Evolutionary conservation across 2,888 invertebrate species (phyloP), one percentile per base, ranked within the genome.

Genomic region (Leuctra nigra): DNA sequence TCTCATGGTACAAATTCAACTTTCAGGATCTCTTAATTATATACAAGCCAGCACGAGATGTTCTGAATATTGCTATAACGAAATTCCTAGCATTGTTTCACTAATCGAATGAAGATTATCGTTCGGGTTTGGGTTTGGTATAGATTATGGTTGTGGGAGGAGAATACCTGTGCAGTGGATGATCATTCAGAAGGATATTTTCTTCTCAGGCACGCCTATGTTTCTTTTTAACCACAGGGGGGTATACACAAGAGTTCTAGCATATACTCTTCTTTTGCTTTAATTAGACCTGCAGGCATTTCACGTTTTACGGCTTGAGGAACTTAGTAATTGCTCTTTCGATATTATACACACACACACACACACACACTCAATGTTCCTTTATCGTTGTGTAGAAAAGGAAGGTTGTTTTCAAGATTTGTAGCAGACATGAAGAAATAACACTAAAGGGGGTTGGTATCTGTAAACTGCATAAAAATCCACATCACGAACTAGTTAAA

Each of bases 201-300:
- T 6, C 18, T 50, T 50, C 50, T 50, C 50, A 50, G 50, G 35
- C 33, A 50, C 50, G 50, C 50, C 50, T 50, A 33, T 50, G 22
- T 35, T 35, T 33, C 50, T 14, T 50, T 44, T 33, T 50, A 50
- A 50, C 50, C 50, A 50, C 50, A 50, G 48, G 50, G 50, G 50
- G 50, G 22, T 33, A 29, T 16, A 29, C 25, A 38, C 4, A 7
- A 11, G n/a, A 22, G n/a, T 23, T n/a, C 23, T 4, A n/a, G 23
- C n/a, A 9, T 14, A 14, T 50, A 18, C 20, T 50, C 50, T 39
- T 38, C 48, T n/a, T 56, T 53, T 41, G 53, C 47, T 53, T 57
- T 56, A 54, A 52, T 50, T 50, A 54, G 54, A 33, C 54, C 56
- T 41, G 13, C 16, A 38, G 59, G 53, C 38, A 44, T 38, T 58